Percentiles rank a stretch among this genome's conserved stretches.
Conservation (phyloP, 2,888 invertebrate species). For the Agrochola circellaris region DNA sequence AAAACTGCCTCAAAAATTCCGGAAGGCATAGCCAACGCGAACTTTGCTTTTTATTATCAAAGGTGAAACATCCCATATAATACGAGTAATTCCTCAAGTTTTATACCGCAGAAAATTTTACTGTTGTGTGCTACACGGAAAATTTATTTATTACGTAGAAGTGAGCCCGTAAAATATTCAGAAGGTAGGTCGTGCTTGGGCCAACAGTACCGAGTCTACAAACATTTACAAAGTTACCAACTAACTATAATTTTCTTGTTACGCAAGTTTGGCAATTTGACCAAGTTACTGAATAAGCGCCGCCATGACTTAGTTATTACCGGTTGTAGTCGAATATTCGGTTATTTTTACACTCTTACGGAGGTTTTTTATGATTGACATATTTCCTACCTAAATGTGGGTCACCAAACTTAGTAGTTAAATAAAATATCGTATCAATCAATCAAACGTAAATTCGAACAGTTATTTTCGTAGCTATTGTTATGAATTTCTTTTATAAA, state of each 20-base stretch:
- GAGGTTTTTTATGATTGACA: conserved; percentile 71
- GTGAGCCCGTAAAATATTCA: conserved; percentile 59
- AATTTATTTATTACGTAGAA: conserved; percentile 40
- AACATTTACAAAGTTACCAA: conserved; percentile 43
- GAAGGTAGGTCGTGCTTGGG: conserved; percentile 33
- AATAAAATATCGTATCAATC: conserved; percentile 45
- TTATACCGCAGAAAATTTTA: conserved; percentile 33
- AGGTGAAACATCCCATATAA: conserved; percentile 29
- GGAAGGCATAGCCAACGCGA: not conserved
- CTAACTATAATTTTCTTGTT: conserved; percentile 48
- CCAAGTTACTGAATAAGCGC: conserved; percentile 35
- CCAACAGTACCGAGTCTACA: conserved; percentile 31
- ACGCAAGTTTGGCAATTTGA: conserved; percentile 51
- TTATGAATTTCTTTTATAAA: conserved; percentile 20
- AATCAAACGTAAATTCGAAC: conserved; percentile 45
- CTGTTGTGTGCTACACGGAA: conserved; percentile 18
- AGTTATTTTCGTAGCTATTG: conserved; percentile 27
- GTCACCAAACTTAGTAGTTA: conserved; percentile 61
- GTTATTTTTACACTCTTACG: conserved; percentile 50
- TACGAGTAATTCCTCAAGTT: conserved; percentile 29
- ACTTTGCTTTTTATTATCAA: conserved; percentile 42
- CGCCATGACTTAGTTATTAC: conserved; percentile 47
- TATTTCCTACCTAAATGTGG: conserved; percentile 64
- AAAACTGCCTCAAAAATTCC: not conserved
- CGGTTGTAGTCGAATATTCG: conserved; percentile 6